phyloP scores from a whole-genome alignment of 2,113 vertebrate species.

The Corythoichthys intestinalis region DNA sequence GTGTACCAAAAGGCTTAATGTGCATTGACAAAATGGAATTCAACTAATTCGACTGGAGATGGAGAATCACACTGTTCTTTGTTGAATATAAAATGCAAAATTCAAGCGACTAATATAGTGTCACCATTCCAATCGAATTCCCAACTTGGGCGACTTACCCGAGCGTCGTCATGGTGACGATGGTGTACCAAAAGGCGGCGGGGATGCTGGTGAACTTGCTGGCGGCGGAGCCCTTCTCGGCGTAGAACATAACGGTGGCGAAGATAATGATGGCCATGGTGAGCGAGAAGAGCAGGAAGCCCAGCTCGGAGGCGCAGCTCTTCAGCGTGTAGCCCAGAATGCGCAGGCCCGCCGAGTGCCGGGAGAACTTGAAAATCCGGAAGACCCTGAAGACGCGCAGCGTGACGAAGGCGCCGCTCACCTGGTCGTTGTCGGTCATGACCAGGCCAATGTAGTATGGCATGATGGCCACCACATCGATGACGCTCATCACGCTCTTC shows the following conservation, averaged over 20 bases:
- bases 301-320: constrained; percentile 96
- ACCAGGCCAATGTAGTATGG: constrained; percentile 97
- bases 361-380: constrained; percentile 99
- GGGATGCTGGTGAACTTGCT: constrained; percentile 99
- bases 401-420: constrained; percentile 97
- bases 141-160: constrained; percentile 79
- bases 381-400: constrained; percentile 98
- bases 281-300: constrained; percentile 98
- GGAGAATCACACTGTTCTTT: too few relatives aligned
- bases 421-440: constrained; percentile 98
- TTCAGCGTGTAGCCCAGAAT: constrained; percentile 98
- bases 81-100: too few relatives aligned
- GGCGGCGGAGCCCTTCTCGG: constrained; percentile 93
- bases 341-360: constrained; percentile 95
- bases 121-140: background rate
- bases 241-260: constrained; percentile 99
- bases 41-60: too few relatives aligned
- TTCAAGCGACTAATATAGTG: too few relatives aligned
- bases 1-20: too few relatives aligned
- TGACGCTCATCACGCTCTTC: constrained; percentile 98
- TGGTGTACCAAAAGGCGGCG: constrained; percentile 99
- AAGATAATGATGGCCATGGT: constrained; percentile 99
- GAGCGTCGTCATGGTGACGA: constrained; percentile 99
- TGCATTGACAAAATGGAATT: too few relatives aligned
- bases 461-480: constrained; percentile 99